phyloP scores from a whole-genome alignment of 2,113 vertebrate genomes.

The Zosterops pallidus region DNA sequence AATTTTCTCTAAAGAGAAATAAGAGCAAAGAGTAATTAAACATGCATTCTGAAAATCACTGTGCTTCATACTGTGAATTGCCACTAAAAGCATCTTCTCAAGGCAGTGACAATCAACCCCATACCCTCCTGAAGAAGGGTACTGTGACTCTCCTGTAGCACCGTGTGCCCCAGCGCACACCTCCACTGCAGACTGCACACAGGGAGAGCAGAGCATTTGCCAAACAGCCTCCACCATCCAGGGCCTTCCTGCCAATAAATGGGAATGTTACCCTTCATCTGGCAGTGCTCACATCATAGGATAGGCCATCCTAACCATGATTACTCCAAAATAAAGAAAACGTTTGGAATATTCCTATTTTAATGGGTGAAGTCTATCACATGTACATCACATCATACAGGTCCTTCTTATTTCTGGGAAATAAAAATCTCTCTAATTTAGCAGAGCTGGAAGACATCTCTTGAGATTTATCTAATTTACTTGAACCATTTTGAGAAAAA shows the following conservation, averaged over 20 bases:
- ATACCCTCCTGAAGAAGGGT: background rate
- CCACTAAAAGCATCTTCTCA: background rate
- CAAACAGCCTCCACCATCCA: background rate
- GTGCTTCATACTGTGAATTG: background rate
- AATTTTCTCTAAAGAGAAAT: background rate
- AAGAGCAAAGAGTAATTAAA: conserved; percentile 2
- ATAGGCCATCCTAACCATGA: background rate
- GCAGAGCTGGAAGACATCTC: background rate
- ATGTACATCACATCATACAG: accelerated
- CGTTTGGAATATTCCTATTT: background rate
- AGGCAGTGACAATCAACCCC: background rate
- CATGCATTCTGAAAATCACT: background rate
- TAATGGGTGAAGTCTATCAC: background rate
- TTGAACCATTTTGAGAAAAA: background rate
- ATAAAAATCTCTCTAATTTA: background rate
- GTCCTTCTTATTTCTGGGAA: background rate
- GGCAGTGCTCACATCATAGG: background rate
- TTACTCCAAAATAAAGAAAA: background rate
- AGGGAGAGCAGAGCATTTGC: background rate
- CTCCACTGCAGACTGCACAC: background rate
- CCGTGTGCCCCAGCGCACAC: background rate
- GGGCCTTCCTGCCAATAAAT: background rate
- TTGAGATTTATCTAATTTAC: background rate
- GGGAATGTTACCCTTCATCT: background rate
- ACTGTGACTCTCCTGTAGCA: background rate